A percentile compares a stretch with the other conserved stretches of the same genome.
These are phyloP conservation scores for Eilema depressum DNA, from an alignment of 2,888 invertebrate species.

Conservation along the genomic window DNA sequence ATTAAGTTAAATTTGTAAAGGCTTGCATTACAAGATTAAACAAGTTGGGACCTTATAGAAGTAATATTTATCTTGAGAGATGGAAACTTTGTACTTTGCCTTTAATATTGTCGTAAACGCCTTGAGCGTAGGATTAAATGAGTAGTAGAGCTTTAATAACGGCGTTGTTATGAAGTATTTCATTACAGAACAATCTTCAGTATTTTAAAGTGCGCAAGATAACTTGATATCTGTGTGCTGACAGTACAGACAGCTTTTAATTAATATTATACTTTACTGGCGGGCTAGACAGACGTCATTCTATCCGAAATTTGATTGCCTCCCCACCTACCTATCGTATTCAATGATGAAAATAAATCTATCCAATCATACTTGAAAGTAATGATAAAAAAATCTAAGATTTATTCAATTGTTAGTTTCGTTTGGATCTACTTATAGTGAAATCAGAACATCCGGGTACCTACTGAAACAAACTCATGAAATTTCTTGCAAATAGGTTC, in stretches of 20 bases:
- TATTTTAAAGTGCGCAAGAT: constrained; percentile 1
- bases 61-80: constrained; percentile 41
- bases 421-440: neutral
- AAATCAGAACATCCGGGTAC: neutral
- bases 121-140: constrained; percentile 19
- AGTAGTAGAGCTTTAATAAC: constrained; percentile 19
- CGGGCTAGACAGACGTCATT: neutral
- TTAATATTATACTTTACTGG: neutral
- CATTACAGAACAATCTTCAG: constrained; percentile 10
- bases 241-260: neutral
- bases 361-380: neutral
- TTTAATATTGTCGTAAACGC: constrained; percentile 31
- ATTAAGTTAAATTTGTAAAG: constrained; percentile 46
- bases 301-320: neutral
- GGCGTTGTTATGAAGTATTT: constrained; percentile 11
- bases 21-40: constrained; percentile 48
- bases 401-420: neutral
- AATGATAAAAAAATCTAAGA: neutral
- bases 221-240: neutral
- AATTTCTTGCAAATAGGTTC: neutral
- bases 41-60: constrained; percentile 36
- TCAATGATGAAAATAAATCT: too few relatives aligned
- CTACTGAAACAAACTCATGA: neutral
- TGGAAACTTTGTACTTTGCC: constrained; percentile 31
- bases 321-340: neutral